Evolutionary conservation across 1,140 invertebrate species (phyloP).

Genomic region (Xylocopa sonorina): DNA sequence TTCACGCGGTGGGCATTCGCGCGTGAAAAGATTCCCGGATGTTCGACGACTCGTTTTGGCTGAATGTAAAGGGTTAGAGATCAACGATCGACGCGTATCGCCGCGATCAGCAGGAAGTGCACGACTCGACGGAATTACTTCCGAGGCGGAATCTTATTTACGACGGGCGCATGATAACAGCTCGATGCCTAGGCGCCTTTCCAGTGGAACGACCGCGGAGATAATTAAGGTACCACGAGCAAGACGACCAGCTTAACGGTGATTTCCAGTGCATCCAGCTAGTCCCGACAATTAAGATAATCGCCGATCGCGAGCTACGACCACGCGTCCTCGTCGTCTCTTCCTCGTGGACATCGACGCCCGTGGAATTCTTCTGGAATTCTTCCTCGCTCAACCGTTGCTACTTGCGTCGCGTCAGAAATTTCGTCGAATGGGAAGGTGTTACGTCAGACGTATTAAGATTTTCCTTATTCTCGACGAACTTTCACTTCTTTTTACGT

Average conservation of each 20-base stretch:
- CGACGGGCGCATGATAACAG: constrained; percentile 47
- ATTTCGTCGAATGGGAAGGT: no score
- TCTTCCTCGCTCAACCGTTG: not conserved
- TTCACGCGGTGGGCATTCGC: not conserved
- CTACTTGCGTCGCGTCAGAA: not conserved
- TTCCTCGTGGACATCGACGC: not conserved
- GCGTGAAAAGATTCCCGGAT: constrained; percentile 5
- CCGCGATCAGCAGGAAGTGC: constrained; percentile 39
- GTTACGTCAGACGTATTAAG: no score
- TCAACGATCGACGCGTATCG: constrained; percentile 32
- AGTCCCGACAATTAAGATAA: constrained; percentile 66
- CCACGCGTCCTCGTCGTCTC: not conserved
- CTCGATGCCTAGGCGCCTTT: constrained; percentile 24
- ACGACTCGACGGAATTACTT: constrained; percentile 45
- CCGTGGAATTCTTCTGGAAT: not conserved
- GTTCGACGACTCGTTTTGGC: not conserved
- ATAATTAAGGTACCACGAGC: constrained; percentile 68
- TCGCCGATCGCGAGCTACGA: constrained; percentile 44
- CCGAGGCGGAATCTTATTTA: constrained; percentile 47
- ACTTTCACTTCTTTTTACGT: no score
- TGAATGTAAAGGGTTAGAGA: constrained; percentile 27
- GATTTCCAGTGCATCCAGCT: constrained; percentile 54
- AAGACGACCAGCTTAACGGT: constrained; percentile 64
- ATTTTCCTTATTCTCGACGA: no score
- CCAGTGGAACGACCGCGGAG: constrained; percentile 48